Evolutionary conservation across 2,888 invertebrate genomes (phyloP), one percentile per base, ranked within the genome.

Genomic region (Auanema sp.): DNA sequence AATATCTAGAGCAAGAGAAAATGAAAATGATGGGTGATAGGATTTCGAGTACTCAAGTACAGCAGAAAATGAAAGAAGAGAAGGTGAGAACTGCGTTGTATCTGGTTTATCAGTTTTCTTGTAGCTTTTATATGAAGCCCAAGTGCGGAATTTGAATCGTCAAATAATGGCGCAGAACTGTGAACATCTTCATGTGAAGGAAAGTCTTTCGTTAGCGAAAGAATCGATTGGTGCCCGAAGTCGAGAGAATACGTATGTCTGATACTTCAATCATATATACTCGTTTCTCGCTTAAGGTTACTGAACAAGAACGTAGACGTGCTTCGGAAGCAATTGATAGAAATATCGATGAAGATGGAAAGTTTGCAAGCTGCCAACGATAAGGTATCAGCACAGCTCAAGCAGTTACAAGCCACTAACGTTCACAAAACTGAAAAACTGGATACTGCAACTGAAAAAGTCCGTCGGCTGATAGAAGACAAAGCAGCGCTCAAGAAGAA

Each of bases 21-120:
- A 59, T 98, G 85, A 96, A 97, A 85, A 88, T 97, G 5, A 96
- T 98, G 95, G 93, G 94, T 0, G 97, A 97, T 85, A 86, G 94
- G 60, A 94, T 95, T 67, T 93, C 94, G 84, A 91, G 59, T 50
- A 60, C 47, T 23, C 60, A 59, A 55, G 18, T 49, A 12, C 60
- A 64, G 16, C 43, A 23, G n/a, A 64, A 64, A 40, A 40, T 64
- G 21, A 53, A 50, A 41, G 60, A 64, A 21, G 64, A 64, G 47
- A 54, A 40, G 50, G 64, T 94, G 80, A 89, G 93, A n/a, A 16
- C 14, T 55, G n/a, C 5, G 47, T 21, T 47, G 8, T n/a, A n/a
- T n/a, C n/a, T n/a, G 33, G 33, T 41, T 55, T 5, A 55, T 8
- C 6, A n/a, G n/a, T 55, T 56, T 56, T 16, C 12, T 40, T 42